Evolutionary conservation across 2,888 invertebrate genomes (phyloP), one percentile per base, ranked within the genome.

Genomic region (Tortrix viridana): DNA sequence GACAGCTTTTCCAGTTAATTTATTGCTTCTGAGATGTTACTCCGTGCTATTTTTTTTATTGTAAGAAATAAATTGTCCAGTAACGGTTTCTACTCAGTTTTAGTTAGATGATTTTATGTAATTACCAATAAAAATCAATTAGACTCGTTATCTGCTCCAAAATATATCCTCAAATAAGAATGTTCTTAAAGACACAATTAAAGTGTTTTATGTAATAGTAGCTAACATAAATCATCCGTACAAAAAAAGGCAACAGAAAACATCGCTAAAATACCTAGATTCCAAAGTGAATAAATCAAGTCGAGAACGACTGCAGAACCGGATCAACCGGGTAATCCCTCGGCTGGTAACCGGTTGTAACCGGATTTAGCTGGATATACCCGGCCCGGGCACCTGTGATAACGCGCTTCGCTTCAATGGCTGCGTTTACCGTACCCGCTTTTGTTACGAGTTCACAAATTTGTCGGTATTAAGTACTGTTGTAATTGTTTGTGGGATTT

Each of bases 311-410:
- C 82, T 85, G 81, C 78, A 75, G 80, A 82, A 86, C 85, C 86
- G 88, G 88, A 87, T 88, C 84, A 83, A 71, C 76, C 78, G 80
- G 80, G 84, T 91, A 89, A 89, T 89, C 87, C 89, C 76, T 72
- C 75, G 73, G 76, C 76, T 81, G 81, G 87, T 86, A 88, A 82
- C 86, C 84, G 82, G 82, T 74, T 76, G 69, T 74, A 75, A 65
- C 68, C 68, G 70, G 85, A 80, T 86, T 80, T 72, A 76, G 74
- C 77, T 72, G 75, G 77, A 72, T 76, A 74, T 67, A 73, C 65
- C 78, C 77, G 77, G 77, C 68, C 80, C 82, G 82, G 85, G 76
- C 88, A 90, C 89, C 90, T 90, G 89, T 80, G 91, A 89, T 90
- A 89, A 86, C 88, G 87, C 82, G 79, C 72, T 20, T 19, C 62